Evolutionary conservation across 2,888 invertebrate species (phyloP), one percentile per base, ranked within the genome.

Genomic region (Plagodis pulveraria): DNA sequence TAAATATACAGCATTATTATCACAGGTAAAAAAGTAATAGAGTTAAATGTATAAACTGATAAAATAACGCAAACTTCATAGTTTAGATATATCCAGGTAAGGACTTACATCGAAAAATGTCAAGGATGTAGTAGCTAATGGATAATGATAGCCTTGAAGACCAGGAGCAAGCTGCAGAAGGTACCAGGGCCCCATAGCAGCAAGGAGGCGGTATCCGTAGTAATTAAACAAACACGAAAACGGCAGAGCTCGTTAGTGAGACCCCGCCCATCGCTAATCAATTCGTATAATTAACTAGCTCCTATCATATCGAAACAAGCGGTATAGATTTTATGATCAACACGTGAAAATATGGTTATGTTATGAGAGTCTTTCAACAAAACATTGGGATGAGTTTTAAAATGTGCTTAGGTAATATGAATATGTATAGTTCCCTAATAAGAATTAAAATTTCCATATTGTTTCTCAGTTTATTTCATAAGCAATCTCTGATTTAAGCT

Each of bases 141-240:
- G 32, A 48, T 52, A 43, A 57, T 53, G 41, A 49, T 34, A 53
- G 34, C 41, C 54, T 64, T 62, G 67, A 81, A 81, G 73, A 83
- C 83, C 82, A 78, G 84, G 68, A 83, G 80, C 81, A 46, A 53
- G 36, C 38, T 41, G 22, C 12, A 6, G 62, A 66, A 62, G 61
- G 67, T 70, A 73, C 69, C 71, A 70, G 69, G 68, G 56, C 53
- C 58, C 34, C 70, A 72, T 50, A 60, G 64, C 70, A 56, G 58
- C 63, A 65, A 69, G 74, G 75, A 78, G 84, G 82, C 81, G 84
- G 82, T 70, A 72, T 79, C 74, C 53, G 62, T 70, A 73, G 80
- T 82, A 86, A 88, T 88, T 86, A 86, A 86, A 84, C 87, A 87
- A 89, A 89, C 87, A 89, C 81, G 80, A 79, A 73, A 80, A 70